Conservation (phyloP, 2,113 vertebrate genomes). For the Panurus biarmicus region DNA sequence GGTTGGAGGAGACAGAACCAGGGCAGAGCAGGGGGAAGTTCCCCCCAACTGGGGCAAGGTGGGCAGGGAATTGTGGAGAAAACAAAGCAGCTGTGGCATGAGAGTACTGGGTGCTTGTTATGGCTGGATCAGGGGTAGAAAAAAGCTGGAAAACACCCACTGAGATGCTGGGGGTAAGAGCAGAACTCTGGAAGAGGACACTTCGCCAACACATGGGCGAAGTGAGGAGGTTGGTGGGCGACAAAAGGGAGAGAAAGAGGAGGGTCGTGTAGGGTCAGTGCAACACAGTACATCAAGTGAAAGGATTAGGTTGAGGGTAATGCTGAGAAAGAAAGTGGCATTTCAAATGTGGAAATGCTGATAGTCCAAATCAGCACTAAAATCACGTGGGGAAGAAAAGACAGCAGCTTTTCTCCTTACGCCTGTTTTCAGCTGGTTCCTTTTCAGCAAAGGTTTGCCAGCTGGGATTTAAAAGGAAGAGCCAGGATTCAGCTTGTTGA, state of each 20-base stretch:
- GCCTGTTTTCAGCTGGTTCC: neutral
- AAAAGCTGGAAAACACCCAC: neutral
- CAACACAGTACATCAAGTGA: neutral
- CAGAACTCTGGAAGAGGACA: neutral
- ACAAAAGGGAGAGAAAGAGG: neutral
- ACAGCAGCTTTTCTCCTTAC: neutral
- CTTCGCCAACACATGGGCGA: rapidly evolving
- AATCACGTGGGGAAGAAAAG: neutral
- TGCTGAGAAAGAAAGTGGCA: neutral
- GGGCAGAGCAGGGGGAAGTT: neutral
- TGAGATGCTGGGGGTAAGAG: neutral
- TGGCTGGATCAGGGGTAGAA: neutral
- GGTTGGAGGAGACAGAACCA: neutral
- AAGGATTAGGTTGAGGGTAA: neutral
- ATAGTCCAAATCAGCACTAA: neutral
- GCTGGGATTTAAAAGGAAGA: neutral
- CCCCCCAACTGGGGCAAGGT: neutral
- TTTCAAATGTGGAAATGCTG: neutral
- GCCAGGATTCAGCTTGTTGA: neutral
- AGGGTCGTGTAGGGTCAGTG: rapidly evolving
- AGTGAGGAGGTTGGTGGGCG: too few relatives aligned
- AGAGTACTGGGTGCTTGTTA: too few relatives aligned
- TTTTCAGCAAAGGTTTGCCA: neutral
- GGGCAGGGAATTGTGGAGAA: neutral
- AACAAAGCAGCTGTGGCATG: neutral